Evolutionary conservation across 2,113 vertebrate genomes (phyloP).

Genomic region (Pygoscelis antarcticus): DNA sequence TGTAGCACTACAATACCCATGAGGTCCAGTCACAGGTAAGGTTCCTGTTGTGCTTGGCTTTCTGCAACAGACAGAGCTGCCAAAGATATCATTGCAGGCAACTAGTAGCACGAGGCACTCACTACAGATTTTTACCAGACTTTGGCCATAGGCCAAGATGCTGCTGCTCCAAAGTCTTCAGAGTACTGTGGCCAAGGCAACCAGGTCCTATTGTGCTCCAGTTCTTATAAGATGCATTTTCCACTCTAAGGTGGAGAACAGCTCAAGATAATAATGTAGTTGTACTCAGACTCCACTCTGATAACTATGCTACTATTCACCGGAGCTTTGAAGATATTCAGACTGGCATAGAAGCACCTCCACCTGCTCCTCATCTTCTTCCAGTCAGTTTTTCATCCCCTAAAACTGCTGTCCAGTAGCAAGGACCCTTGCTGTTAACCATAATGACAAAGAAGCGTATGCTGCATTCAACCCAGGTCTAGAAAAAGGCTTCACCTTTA

Average conservation of each 20-base stretch:
- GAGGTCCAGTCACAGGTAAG: not conserved
- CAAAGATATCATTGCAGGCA: not conserved
- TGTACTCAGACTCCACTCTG: not conserved
- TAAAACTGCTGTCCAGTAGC: not conserved
- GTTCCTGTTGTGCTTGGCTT: not conserved
- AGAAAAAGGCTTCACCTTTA: not conserved
- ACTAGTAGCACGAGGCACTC: not conserved
- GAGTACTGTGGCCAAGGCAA: not conserved
- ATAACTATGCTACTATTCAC: not conserved
- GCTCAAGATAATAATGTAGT: not conserved
- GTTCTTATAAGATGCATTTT: not conserved
- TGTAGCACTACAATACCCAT: not conserved
- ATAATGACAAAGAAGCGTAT: not conserved
- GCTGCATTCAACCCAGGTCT: not conserved
- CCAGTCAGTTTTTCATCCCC: not conserved
- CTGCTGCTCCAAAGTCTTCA: not conserved
- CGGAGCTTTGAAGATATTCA: not conserved
- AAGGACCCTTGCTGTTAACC: not conserved
- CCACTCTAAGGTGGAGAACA: not conserved
- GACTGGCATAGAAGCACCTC: not conserved
- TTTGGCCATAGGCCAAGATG: not conserved
- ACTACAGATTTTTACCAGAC: not conserved
- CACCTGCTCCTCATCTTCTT: not conserved
- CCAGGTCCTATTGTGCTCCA: not conserved
- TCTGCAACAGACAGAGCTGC: not conserved